Conservation (phyloP, 2,888 invertebrate genomes). For the Rhimphoctona megacephalus region DNA sequence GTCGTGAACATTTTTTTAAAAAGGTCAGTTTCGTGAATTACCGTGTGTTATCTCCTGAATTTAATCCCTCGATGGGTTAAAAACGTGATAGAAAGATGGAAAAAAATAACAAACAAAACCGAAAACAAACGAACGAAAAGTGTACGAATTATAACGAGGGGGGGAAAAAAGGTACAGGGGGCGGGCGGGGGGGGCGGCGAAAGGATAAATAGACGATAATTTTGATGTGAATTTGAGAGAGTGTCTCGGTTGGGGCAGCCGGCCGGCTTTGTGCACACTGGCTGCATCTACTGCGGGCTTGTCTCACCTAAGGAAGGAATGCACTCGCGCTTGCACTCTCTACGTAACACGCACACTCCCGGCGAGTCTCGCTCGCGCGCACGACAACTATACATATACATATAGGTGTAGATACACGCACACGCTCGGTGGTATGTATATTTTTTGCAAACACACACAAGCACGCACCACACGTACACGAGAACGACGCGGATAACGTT, state of each 20-base stretch:
- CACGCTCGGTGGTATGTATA: slow-evolving; percentile 18
- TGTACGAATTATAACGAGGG: not conserved
- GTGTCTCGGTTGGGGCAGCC: slow-evolving; percentile 58
- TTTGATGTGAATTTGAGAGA: slow-evolving; percentile 36
- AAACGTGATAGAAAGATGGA: not conserved
- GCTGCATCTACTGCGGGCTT: slow-evolving; percentile 63
- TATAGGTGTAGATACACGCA: not conserved
- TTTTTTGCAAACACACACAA: slow-evolving; percentile 18
- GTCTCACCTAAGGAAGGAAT: slow-evolving; percentile 61
- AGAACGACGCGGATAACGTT: slow-evolving; percentile 11
- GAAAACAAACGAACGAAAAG: slow-evolving; percentile 4
- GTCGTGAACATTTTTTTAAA: not conserved
- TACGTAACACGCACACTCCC: slow-evolving; percentile 61
- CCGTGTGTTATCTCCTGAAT: not conserved
- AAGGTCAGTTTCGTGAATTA: not conserved
- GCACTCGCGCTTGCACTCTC: slow-evolving; percentile 64
- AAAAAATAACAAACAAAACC: slow-evolving; percentile 15
- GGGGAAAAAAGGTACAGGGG: slow-evolving; percentile 5
- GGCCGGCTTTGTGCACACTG: slow-evolving; percentile 68
- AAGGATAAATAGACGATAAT: slow-evolving; percentile 24
- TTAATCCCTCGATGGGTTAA: slow-evolving; percentile 1
- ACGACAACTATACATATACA: not conserved
- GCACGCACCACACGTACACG: not conserved
- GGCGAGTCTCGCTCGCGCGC: slow-evolving; percentile 28
- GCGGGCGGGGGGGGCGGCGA: slow-evolving; percentile 15